Conservation (phyloP, 2,888 invertebrate genomes). For the Ferdinandea cuprea region DNA sequence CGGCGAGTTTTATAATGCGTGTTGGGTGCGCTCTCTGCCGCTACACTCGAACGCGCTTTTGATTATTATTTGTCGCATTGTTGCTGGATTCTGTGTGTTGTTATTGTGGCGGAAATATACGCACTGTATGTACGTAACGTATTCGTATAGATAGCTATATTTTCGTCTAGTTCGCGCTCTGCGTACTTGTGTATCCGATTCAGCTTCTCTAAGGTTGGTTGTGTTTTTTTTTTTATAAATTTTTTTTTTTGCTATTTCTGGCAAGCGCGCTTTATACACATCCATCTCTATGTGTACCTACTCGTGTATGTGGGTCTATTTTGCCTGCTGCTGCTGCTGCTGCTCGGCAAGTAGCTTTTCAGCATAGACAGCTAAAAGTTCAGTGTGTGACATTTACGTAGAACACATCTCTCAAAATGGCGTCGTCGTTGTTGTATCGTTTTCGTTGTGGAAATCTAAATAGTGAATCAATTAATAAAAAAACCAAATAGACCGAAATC, state of each 20-base stretch:
- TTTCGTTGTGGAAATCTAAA: slow-evolving; percentile 65
- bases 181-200: slow-evolving; percentile 54
- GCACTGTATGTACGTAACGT: not conserved
- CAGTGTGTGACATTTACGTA: slow-evolving; percentile 74
- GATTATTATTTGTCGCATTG: slow-evolving; percentile 64
- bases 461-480: slow-evolving; percentile 54
- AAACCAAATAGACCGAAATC: slow-evolving; percentile 26
- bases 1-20: slow-evolving; percentile 58
- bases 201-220: slow-evolving; percentile 61
- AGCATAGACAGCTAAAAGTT: slow-evolving; percentile 75
- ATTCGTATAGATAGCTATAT: too few species aligned
- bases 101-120: slow-evolving; percentile 58
- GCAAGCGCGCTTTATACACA: slow-evolving; percentile 70
- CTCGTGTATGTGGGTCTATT: slow-evolving; percentile 59
- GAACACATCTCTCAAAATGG: slow-evolving; percentile 75
- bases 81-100: slow-evolving; percentile 56
- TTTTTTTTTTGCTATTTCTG: slow-evolving; percentile 69
- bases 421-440: slow-evolving; percentile 72
- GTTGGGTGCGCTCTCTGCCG: slow-evolving; percentile 42
- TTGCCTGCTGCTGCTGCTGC: slow-evolving; percentile 40
- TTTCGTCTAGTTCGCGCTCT: slow-evolving; percentile 63
- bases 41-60: slow-evolving; percentile 66
- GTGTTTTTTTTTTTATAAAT: slow-evolving; percentile 3
- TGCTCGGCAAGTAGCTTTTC: slow-evolving; percentile 70
- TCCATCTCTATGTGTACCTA: slow-evolving; percentile 56